These are phyloP conservation scores for Labrus mixtus DNA, from an alignment of 2,113 vertebrate genomes.

Conservation along the genomic window DNA sequence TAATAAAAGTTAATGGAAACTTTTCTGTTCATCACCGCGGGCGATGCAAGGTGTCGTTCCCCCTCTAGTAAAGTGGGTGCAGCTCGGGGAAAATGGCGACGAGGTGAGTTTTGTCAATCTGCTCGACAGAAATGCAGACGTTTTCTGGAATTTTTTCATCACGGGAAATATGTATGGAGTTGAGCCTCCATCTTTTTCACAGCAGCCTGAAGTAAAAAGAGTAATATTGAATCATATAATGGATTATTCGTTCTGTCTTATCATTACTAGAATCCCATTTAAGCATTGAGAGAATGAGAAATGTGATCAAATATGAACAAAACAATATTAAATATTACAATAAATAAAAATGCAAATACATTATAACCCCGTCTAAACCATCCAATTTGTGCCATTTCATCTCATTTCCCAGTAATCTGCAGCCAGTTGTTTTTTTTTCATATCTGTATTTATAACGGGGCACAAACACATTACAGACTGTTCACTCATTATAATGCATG, in stretches of 20 bases:
- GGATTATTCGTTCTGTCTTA: too few relatives aligned
- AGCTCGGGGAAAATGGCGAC: slow-evolving; percentile 3
- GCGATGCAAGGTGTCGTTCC: slow-evolving; percentile 21
- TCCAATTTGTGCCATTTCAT: background rate
- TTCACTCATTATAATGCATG: slow-evolving; percentile 29
- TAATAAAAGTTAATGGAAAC: slow-evolving; percentile 79
- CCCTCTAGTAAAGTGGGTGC: slow-evolving; percentile 18
- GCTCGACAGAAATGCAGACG: background rate
- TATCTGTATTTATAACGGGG: background rate
- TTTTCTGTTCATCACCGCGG: slow-evolving; percentile 67
- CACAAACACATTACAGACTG: slow-evolving; percentile 17
- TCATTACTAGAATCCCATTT: too few relatives aligned
- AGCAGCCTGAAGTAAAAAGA: background rate
- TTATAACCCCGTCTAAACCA: background rate
- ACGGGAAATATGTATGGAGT: background rate
- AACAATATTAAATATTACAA: background rate
- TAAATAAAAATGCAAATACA: background rate
- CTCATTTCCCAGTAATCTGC: background rate
- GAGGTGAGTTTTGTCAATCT: slow-evolving; percentile 1
- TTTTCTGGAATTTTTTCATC: background rate
- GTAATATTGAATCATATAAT: slow-evolving; percentile 6
- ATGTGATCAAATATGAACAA: background rate
- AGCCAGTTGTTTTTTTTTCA: background rate
- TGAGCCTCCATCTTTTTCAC: background rate
- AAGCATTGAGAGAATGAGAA: background rate